These are phyloP conservation scores for Drosophila sp. DNA, from an alignment of 1,140 invertebrate genomes.

Conservation along the genomic window DNA sequence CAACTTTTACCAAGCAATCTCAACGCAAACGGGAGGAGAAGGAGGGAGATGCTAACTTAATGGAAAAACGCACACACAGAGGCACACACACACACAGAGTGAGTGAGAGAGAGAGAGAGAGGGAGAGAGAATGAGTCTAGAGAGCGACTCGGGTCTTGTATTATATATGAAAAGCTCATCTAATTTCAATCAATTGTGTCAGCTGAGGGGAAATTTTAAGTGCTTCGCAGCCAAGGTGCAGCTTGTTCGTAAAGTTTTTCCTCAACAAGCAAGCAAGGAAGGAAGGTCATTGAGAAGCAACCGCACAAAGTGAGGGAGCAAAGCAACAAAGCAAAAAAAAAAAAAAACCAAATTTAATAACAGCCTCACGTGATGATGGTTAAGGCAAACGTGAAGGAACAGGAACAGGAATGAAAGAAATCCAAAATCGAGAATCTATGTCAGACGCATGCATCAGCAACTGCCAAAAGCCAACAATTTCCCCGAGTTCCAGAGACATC, in stretches of 20 bases:
- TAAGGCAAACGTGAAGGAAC: background rate
- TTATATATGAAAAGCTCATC: constrained; percentile 73
- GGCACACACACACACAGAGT: constrained; percentile 7
- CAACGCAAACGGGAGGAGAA: background rate
- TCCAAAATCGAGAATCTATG: constrained; percentile 9
- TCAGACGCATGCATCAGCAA: constrained; percentile 28
- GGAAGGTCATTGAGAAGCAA: constrained; percentile 7
- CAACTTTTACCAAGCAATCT: constrained; percentile 41
- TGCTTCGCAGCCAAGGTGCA: constrained; percentile 34
- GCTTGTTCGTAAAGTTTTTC: constrained; percentile 26
- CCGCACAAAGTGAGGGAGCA: constrained; percentile 9
- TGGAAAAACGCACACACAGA: constrained; percentile 62
- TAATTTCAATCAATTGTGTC: constrained; percentile 76
- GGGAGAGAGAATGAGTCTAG: constrained; percentile 13
- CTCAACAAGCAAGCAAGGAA: background rate
- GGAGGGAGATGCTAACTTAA: constrained; percentile 40
- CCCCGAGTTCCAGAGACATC: background rate
- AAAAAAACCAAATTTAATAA: constrained; percentile 48
- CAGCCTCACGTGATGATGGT: constrained; percentile 12
- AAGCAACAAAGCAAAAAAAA: constrained; percentile 38
- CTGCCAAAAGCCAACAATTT: constrained; percentile 30
- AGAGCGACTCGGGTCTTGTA: constrained; percentile 56
- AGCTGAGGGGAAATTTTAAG: constrained; percentile 48
- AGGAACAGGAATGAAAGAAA: background rate
- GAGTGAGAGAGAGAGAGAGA: constrained; percentile 15